Evolutionary conservation across 2,113 vertebrate genomes (phyloP), one percentile per base, ranked within the genome.

Genomic region (Melanerpes formicivorus): DNA sequence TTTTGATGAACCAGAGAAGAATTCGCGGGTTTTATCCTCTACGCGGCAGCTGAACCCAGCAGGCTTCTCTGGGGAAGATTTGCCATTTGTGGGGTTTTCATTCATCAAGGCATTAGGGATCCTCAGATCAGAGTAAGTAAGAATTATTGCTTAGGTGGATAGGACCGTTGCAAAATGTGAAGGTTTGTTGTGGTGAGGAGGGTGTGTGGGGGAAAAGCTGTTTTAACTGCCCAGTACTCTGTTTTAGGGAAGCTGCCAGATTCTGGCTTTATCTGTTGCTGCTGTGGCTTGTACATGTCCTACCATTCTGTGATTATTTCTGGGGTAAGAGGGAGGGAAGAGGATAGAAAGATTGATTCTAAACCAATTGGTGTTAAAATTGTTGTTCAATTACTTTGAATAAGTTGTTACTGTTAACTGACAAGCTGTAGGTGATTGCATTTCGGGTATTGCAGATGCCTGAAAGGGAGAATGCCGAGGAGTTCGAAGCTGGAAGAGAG

Each of bases 1-100:
- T 98, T 98, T 97, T 97, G 98, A 99, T 98, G 98, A 99, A 98
- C 97, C 99, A 97, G 98, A 98, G 97, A 98, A 98, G 98, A 98
- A 98, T 97, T 97, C 97, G 95, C 94, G 97, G 97, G 98, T 97
- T 98, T 98, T 98, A 97, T 98, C 98, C 98, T 97, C 98, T 98
- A 90, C 97, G 95, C 94, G 98, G 98, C 98, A 98, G 98, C 97
- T 98, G 98, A 98, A 96, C 97, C 97, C 97, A 95, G 95, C 96
- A 88, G 98, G 98, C 94, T 98, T 98, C 97, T 98, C 97, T 6
- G 98, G 98, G 42, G 97, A 98, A 98, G 98, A 98, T 96, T 96
- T 98, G 97, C 98, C 97, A 9, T 97, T 97, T 98, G 97, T 99
- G 97, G 99, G 98, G 96, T 98, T 98, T 98, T 99, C 99, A 74